Evolutionary conservation across 1,140 invertebrate genomes (phyloP).

Genomic region (Monomorium pharaonis): DNA sequence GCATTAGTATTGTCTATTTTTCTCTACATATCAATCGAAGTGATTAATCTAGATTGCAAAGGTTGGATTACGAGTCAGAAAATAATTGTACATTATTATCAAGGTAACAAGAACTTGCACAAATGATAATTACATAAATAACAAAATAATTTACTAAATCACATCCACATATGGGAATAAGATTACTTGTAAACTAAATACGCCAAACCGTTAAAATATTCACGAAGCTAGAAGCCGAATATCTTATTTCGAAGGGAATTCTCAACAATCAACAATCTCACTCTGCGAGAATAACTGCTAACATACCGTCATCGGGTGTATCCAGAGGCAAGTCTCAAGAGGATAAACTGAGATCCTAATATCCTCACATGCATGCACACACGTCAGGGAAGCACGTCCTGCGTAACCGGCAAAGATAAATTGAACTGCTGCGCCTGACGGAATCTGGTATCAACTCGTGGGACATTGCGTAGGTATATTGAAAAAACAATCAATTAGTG

Average conservation of each 20-base stretch:
- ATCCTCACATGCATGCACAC: neutral
- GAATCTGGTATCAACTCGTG: constrained; percentile 42
- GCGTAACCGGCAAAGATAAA: constrained; percentile 52
- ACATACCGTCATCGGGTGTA: neutral
- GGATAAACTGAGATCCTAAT: constrained; percentile 36
- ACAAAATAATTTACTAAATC: neutral
- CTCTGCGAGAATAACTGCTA: neutral
- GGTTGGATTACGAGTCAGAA: neutral
- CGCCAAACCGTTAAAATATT: neutral
- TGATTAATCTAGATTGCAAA: neutral
- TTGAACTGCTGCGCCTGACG: constrained; percentile 44
- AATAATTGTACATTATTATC: neutral
- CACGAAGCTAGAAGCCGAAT: neutral
- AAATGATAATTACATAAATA: no score
- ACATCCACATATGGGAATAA: neutral
- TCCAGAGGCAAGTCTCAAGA: constrained; percentile 1
- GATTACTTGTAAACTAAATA: neutral
- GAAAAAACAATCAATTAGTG: constrained; percentile 24
- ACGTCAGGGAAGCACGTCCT: neutral
- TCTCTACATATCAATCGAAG: no score
- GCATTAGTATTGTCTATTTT: no score
- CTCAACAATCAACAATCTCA: constrained; percentile 38
- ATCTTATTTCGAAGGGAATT: neutral
- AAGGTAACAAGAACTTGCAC: no score
- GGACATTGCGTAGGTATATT: neutral